phyloP scores from a whole-genome alignment of 2,797 vertebrate genomes.

The Zalophus californianus region DNA sequence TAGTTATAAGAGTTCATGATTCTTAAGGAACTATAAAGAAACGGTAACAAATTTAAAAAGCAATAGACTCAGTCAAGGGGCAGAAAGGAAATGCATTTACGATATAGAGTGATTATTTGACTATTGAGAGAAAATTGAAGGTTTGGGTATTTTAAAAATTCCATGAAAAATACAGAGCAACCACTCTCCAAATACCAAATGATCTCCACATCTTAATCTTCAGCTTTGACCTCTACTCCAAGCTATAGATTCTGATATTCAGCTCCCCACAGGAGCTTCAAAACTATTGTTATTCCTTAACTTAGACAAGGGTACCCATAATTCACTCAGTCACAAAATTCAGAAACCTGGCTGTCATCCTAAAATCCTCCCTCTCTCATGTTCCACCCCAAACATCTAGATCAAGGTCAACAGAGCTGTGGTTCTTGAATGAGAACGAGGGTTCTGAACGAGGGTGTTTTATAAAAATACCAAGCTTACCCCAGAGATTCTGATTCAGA shows the following conservation, averaged over 20 bases:
- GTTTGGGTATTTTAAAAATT: conserved; percentile 6
- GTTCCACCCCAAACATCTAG: neutral
- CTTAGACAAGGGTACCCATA: neutral
- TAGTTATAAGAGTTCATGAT: neutral
- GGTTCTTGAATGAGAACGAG: conserved; percentile 39
- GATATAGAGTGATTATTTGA: neutral
- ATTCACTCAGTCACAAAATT: neutral
- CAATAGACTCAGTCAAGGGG: neutral
- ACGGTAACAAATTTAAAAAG: conserved; percentile 15
- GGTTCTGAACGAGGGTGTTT: neutral
- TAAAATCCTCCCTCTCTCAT: conserved; percentile 33
- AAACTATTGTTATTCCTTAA: neutral
- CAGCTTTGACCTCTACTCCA: neutral
- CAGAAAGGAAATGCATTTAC: neutral
- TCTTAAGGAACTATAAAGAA: conserved; percentile 35
- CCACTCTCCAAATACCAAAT: neutral
- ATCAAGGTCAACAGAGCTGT: neutral
- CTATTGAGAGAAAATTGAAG: conserved; percentile 40
- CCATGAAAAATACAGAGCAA: conserved; percentile 8
- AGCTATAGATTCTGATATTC: neutral
- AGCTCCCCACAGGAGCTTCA: neutral
- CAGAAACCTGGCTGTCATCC: neutral
- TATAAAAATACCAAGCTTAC: neutral
- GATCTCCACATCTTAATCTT: neutral
- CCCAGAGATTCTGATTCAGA: conserved; percentile 7